Percentiles rank a stretch among this genome's conserved stretches.
Evolutionary conservation across 1,140 invertebrate genomes (phyloP).

Genomic region (Eurosta solidaginis): DNA sequence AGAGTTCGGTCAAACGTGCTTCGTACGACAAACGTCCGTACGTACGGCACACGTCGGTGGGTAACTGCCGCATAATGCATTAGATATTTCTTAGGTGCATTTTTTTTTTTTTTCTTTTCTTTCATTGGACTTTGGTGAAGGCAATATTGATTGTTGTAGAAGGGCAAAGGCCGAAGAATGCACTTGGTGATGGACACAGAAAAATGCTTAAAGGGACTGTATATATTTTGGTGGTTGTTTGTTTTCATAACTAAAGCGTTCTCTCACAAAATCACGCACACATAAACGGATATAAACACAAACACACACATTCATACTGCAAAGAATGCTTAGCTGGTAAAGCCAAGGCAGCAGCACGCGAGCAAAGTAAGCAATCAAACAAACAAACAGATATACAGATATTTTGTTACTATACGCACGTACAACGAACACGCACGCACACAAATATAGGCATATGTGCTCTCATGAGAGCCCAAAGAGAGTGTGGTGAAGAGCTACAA

Average conservation of each 20-base stretch:
- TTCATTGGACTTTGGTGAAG: slow-evolving; percentile 6
- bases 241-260: slow-evolving; percentile 18
- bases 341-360: neutral
- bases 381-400: slow-evolving; percentile 22
- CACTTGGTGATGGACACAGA: neutral
- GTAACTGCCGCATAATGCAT: too few species aligned
- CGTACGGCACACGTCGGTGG: too few species aligned
- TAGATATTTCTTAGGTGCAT: neutral
- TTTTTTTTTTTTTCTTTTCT: neutral
- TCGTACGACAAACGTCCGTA: too few species aligned
- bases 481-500: slow-evolving; percentile 25
- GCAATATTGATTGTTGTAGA: neutral
- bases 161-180: neutral
- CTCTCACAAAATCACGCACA: too few species aligned
- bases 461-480: slow-evolving; percentile 20
- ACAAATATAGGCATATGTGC: too few species aligned
- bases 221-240: slow-evolving; percentile 19
- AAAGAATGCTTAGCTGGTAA: too few species aligned
- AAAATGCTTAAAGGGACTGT: neutral
- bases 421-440: too few species aligned
- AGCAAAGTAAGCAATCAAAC: neutral
- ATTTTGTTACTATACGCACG: neutral
- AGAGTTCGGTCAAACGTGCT: too few species aligned
- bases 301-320: neutral
- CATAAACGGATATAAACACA: too few species aligned